Percentiles rank a stretch among this genome's conserved stretches.
These are phyloP conservation scores for Misgurnus mizolepis DNA, from an alignment of 2,113 vertebrate genomes.

Conservation along the genomic window DNA sequence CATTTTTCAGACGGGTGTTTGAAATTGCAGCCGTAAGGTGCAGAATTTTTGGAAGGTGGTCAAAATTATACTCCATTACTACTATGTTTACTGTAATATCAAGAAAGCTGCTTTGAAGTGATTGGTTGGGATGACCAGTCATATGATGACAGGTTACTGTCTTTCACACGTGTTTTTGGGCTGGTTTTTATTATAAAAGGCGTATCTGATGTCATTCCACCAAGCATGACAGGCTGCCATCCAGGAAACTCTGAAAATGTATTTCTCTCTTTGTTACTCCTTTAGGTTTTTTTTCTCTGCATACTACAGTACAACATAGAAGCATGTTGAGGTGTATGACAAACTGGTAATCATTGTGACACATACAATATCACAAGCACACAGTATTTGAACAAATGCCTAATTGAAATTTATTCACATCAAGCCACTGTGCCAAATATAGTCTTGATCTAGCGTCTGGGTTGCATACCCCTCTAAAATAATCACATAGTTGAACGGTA, in stretches of 20 bases:
- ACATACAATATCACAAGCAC: background rate
- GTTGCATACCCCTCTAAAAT: slow-evolving; percentile 17
- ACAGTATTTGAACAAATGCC: background rate
- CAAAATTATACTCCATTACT: background rate
- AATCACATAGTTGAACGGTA: slow-evolving; percentile 30
- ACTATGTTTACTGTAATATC: background rate
- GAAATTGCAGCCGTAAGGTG: background rate
- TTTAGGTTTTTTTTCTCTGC: background rate
- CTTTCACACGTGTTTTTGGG: slow-evolving; percentile 51
- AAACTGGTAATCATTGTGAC: no score
- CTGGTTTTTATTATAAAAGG: slow-evolving; percentile 58
- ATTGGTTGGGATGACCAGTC: slow-evolving; percentile 11
- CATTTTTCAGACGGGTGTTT: background rate
- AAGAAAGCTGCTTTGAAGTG: no score
- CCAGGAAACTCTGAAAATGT: slow-evolving; percentile 66
- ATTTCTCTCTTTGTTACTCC: background rate
- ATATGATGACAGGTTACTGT: slow-evolving; percentile 29
- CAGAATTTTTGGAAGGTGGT: background rate
- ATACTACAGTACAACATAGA: slow-evolving; percentile 16
- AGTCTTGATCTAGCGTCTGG: background rate
- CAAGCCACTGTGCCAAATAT: background rate
- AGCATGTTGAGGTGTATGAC: background rate
- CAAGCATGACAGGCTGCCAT: slow-evolving; percentile 58
- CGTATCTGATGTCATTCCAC: slow-evolving; percentile 67
- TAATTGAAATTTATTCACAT: background rate